Percentiles rank a stretch among this genome's conserved stretches.
These are phyloP conservation scores for Falco rusticolus DNA, from an alignment of 2,797 vertebrate species.

Conservation along the genomic window DNA sequence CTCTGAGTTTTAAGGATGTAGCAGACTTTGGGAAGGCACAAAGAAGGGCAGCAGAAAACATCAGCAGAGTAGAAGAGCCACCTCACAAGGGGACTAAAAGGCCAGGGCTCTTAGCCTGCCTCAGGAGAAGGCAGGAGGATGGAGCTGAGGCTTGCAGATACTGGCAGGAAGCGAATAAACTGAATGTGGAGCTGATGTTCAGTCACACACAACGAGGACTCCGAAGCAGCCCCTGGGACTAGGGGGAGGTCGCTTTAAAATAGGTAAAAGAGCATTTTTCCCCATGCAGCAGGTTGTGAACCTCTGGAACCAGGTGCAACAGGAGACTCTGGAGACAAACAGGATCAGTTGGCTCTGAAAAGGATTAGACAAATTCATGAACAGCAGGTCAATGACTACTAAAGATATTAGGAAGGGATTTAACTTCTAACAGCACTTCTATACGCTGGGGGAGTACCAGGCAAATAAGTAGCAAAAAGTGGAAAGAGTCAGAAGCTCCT, in stretches of 20 bases:
- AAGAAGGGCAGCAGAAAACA: neutral
- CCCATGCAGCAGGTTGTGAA: neutral
- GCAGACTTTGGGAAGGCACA: neutral
- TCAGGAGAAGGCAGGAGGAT: neutral
- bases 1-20: neutral
- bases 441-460: neutral
- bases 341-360: neutral
- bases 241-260: neutral
- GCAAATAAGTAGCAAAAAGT: neutral
- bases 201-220: neutral
- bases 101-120: neutral
- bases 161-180: neutral
- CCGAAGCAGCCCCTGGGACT: neutral
- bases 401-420: neutral
- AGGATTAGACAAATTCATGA: neutral
- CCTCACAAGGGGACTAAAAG: neutral
- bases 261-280: neutral
- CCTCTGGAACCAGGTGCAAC: neutral
- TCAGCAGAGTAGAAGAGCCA: neutral
- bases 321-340: neutral
- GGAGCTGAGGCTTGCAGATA: neutral
- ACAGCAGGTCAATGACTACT: neutral
- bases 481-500: neutral
- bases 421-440: neutral
- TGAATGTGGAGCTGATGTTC: neutral